A percentile compares a stretch with the other conserved stretches of the same genome.
These are phyloP conservation scores for Antrozous pallidus DNA, from an alignment of 2,797 vertebrate genomes.

Conservation along the genomic window DNA sequence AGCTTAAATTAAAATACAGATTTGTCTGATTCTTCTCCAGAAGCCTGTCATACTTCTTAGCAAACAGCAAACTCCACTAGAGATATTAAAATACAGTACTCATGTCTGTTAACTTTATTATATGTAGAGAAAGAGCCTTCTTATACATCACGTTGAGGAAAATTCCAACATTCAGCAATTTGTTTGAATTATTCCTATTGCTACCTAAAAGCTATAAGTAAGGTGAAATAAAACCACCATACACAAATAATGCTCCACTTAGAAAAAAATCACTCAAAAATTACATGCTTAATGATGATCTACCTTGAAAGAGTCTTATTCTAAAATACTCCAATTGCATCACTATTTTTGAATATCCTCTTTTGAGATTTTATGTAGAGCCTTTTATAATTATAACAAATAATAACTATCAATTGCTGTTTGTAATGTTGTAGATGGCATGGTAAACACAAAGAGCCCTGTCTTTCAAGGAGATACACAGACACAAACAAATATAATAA, in stretches of 20 bases:
- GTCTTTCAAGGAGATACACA: neutral
- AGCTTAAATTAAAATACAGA: slow-evolving; percentile 20
- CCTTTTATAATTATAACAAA: slow-evolving; percentile 7
- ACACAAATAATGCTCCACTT: neutral
- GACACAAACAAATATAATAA: slow-evolving; percentile 1
- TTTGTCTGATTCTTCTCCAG: slow-evolving; percentile 8
- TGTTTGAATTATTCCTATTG: neutral
- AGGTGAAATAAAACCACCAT: neutral
- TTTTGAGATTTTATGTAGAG: slow-evolving; percentile 5
- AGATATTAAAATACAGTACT: neutral
- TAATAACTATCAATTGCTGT: neutral
- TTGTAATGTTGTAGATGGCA: neutral
- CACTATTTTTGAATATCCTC: neutral
- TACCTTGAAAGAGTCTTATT: neutral
- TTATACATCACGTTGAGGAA: neutral
- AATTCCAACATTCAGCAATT: neutral
- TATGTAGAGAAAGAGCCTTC: neutral
- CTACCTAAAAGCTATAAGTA: neutral
- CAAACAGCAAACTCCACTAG: slow-evolving; percentile 5
- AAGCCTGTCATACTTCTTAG: neutral
- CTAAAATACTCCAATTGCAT: neutral
- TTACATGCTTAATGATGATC: neutral
- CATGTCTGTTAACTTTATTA: neutral
- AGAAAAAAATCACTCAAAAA: slow-evolving; percentile 49
- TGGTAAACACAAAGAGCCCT: neutral